Base-by-base conservation (phyloP, 1,140 invertebrate genomes). In the Bombus cullumanus region DNA sequence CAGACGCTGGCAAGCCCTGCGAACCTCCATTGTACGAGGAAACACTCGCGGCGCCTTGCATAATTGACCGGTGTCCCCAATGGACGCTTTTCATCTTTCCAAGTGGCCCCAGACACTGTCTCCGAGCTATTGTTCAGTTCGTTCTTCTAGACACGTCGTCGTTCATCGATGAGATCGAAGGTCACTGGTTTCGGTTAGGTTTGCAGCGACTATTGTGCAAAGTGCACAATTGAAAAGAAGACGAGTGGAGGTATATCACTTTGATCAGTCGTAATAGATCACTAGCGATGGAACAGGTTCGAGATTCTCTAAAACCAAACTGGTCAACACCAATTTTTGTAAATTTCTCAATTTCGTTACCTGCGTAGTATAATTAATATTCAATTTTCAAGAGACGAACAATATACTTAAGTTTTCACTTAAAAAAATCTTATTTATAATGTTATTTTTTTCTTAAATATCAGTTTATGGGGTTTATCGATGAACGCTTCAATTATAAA, bases 41-140 rank as follows among this genome's bases (percentile, higher is more conserved):
- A 89, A 85, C 87, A 57, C 79, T 79, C 87, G 84, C 88, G 88
- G 85, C 88, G 89, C 88, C 88, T 89, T 87, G 86, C 89, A 90
- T 90, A 90, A 90, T 90, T 90, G 88, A 87, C 66, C 89, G 69
- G 73, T 68, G 71, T 86, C 66, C 75, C 68, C 62, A 37, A 28
- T 57, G 34, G 78, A 85, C 69, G 88, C 84, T 89, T 89, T 89
- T 89, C 88, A 89, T 68, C 88, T 88, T 66, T 79, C 59, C 41
- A 68, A 57, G 47, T 76, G 76, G 47, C 43, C 68, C 72, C 88
- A 85, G 85, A 81, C 85, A 2, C 47, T 81, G 85, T 84, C 77
- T 64, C 78, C 64, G 78, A 66, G 41, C 81, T 64, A 90, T 90
- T 90, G 88, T 90, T 83, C 77, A 9, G 3, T 34, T 18, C 41